Conservation (phyloP, 2,888 invertebrate genomes). For the Euphydryas editha region DNA sequence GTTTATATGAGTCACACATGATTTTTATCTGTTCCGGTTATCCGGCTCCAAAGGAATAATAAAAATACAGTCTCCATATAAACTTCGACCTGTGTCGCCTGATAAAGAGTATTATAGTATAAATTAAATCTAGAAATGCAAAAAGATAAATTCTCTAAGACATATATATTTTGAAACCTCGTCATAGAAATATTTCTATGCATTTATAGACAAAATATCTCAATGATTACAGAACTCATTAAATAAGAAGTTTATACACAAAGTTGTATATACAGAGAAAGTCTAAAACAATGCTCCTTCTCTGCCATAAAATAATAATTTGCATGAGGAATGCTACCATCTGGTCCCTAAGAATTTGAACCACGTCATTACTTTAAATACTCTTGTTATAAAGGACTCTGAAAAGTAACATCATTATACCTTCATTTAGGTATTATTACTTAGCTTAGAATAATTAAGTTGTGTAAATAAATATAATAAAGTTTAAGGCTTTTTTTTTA, state of each 20-base stretch:
- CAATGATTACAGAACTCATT: background rate
- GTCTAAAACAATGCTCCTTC: conserved; percentile 15
- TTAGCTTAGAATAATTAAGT: background rate
- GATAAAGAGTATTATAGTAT: too few species aligned
- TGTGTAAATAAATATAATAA: background rate
- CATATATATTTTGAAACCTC: too few species aligned
- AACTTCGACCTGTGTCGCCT: background rate
- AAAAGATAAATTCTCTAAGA: too few species aligned
- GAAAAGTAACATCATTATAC: conserved; percentile 1
- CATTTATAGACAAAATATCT: background rate
- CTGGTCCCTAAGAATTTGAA: conserved; percentile 34
- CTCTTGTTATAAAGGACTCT: conserved; percentile 7
- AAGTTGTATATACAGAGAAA: conserved; percentile 4
- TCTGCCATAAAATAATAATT: conserved; percentile 42
- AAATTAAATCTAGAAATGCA: too few species aligned
- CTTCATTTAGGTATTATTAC: background rate
- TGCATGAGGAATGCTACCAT: conserved; percentile 43
- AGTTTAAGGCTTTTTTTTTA: too few species aligned
- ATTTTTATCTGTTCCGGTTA: background rate
- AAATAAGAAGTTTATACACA: conserved; percentile 3
- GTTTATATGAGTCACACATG: background rate
- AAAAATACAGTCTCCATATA: conserved; percentile 3
- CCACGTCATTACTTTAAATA: conserved; percentile 33
- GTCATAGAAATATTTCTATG: background rate
- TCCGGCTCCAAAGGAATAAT: background rate